Percentiles rank a stretch among this genome's conserved stretches.
Conservation (phyloP, 2,888 invertebrate species). For the Loripinus fragilis region DNA sequence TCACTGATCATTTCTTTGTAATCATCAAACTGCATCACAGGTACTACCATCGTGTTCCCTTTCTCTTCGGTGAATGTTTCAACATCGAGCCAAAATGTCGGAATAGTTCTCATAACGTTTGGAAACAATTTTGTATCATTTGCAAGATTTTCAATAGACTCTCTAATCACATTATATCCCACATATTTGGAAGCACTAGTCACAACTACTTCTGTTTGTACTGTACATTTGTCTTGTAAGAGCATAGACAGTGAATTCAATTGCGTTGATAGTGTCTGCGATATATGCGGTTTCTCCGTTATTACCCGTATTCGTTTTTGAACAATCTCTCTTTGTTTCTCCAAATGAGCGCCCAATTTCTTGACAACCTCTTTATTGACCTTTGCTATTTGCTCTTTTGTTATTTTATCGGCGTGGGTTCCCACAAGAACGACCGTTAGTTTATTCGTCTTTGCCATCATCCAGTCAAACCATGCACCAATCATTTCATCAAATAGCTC, state of each 20-base stretch:
- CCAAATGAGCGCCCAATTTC: constrained; percentile 65
- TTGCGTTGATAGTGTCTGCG: constrained; percentile 79
- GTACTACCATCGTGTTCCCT: constrained; percentile 76
- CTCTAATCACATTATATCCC: constrained; percentile 74
- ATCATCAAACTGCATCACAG: constrained; percentile 76
- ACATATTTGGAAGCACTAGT: constrained; percentile 72
- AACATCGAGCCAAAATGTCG: constrained; percentile 82
- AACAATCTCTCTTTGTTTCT: constrained; percentile 65
- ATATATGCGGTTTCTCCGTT: constrained; percentile 76
- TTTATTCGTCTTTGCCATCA: constrained; percentile 80
- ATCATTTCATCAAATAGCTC: constrained; percentile 75
- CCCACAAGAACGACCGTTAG: constrained; percentile 79
- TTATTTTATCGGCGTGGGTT: constrained; percentile 77
- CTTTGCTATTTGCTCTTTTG: constrained; percentile 50
- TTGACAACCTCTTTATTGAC: constrained; percentile 65
- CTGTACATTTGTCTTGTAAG: constrained; percentile 73
- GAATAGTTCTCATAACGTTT: constrained; percentile 77
- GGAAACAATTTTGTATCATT: constrained; percentile 74
- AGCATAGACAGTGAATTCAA: constrained; percentile 77
- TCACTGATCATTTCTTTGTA: constrained; percentile 74
- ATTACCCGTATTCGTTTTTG: constrained; percentile 76
- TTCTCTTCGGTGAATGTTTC: constrained; percentile 78
- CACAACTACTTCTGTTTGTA: constrained; percentile 75
- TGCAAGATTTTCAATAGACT: constrained; percentile 74
- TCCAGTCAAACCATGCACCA: constrained; percentile 81